Evolutionary conservation across 30 jellyfish, hydroid and myxozoan genomes (phyloP).

Genomic region (Aurelia sp.): DNA sequence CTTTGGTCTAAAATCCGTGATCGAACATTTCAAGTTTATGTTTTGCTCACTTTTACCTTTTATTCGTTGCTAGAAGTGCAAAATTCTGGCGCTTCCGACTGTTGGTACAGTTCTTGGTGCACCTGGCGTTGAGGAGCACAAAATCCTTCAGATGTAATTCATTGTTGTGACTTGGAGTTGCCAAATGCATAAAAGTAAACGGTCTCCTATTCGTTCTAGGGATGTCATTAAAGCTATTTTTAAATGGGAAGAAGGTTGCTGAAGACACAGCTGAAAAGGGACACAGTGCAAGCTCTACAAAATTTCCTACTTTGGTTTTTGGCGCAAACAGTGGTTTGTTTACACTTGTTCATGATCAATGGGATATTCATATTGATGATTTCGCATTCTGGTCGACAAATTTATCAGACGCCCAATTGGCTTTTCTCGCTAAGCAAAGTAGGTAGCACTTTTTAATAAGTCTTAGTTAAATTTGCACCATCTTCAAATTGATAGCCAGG

Average conservation of each 20-base stretch:
- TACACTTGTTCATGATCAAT: neutral
- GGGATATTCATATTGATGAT: conserved; percentile 31
- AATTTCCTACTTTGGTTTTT: neutral
- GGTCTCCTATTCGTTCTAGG: neutral
- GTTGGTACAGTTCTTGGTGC: too few relatives aligned
- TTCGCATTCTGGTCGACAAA: conserved; percentile 17
- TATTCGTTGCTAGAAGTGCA: too few relatives aligned
- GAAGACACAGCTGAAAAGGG: neutral
- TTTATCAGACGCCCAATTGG: conserved; percentile 35
- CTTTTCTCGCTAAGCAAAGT: conserved; percentile 3
- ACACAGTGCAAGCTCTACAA: neutral
- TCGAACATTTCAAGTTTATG: too few relatives aligned
- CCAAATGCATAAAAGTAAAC: too few relatives aligned
- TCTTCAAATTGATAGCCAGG: too few relatives aligned
- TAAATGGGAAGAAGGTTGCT: neutral
- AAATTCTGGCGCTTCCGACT: too few relatives aligned
- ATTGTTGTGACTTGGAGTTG: too few relatives aligned
- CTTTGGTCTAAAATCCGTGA: too few relatives aligned
- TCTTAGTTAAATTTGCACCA: too few relatives aligned
- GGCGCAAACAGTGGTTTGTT: conserved; percentile 10
- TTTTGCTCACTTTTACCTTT: too few relatives aligned
- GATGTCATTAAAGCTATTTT: conserved; percentile 6
- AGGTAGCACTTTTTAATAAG: neutral
- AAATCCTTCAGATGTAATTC: too few relatives aligned
- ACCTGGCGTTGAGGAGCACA: too few relatives aligned